Evolutionary conservation across 2,113 vertebrate species (phyloP).

Genomic region (Oncorhynchus clarkii): DNA sequence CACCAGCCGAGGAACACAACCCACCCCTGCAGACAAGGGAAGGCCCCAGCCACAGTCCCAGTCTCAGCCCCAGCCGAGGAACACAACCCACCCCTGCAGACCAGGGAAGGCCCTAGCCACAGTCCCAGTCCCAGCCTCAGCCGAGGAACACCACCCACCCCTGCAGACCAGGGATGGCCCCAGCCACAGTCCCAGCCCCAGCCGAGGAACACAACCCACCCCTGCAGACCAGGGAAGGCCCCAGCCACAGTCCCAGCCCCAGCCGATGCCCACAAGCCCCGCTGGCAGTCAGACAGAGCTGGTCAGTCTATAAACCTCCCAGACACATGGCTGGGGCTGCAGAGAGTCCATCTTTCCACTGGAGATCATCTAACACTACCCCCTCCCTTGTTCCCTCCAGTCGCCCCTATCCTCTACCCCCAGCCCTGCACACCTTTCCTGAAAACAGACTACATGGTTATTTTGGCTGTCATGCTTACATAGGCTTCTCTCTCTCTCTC

Average conservation of each 20-base stretch:
- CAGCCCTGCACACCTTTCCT: constrained; percentile 13
- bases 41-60: too few relatives aligned
- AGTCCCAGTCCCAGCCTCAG: neutral
- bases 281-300: constrained; percentile 8
- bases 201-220: too few relatives aligned
- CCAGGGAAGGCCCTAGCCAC: neutral
- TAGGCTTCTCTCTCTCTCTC: constrained; percentile 34
- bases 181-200: too few relatives aligned
- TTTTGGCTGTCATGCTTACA: neutral
- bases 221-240: too few relatives aligned
- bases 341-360: constrained; percentile 14
- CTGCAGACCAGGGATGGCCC: too few relatives aligned
- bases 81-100: too few relatives aligned
- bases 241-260: neutral
- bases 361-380: constrained; percentile 10
- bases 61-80: too few relatives aligned
- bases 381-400: neutral
- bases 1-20: too few relatives aligned
- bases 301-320: constrained; percentile 19
- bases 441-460: neutral
- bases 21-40: too few relatives aligned
- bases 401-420: constrained; percentile 1
- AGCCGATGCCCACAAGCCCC: neutral
- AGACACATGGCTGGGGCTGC: constrained; percentile 14
- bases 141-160: too few relatives aligned